A percentile compares a stretch with the other conserved stretches of the same genome.
phyloP scores from a whole-genome alignment of 2,797 vertebrate genomes.

The Macropus fuliginosus region DNA sequence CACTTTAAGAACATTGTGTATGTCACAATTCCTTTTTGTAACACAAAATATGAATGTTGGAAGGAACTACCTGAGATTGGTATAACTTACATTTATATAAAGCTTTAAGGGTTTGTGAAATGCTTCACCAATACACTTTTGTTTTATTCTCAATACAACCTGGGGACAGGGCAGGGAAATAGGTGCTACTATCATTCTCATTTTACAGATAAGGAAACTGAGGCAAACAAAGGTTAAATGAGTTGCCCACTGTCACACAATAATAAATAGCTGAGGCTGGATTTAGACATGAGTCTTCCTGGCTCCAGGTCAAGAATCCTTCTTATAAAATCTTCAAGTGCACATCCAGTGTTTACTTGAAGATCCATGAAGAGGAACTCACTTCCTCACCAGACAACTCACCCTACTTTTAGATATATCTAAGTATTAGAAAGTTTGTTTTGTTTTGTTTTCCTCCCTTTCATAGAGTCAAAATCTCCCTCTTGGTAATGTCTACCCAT shows the following conservation, averaged over 20 bases:
- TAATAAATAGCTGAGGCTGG: background rate
- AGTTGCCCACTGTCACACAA: background rate
- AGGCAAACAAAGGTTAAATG: background rate
- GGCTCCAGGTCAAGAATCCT: background rate
- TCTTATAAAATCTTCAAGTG: background rate
- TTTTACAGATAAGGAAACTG: background rate
- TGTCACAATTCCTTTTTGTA: background rate
- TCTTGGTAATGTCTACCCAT: background rate
- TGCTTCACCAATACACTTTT: background rate
- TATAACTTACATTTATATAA: background rate
- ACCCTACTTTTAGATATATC: background rate
- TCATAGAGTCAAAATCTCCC: background rate
- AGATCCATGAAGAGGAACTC: background rate
- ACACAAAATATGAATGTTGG: background rate
- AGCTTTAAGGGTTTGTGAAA: background rate
- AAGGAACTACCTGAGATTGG: background rate
- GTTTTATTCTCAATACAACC: background rate
- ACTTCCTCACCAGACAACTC: background rate
- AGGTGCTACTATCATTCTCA: background rate
- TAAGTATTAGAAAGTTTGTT: background rate
- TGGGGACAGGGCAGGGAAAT: background rate
- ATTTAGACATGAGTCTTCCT: background rate
- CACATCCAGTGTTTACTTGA: background rate
- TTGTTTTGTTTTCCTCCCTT: background rate
- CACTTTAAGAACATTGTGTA: background rate